Percentiles rank a stretch among this genome's conserved stretches.
Conservation (phyloP, 2,797 vertebrate genomes). For the Microctenopoma stevenorrisi region DNA sequence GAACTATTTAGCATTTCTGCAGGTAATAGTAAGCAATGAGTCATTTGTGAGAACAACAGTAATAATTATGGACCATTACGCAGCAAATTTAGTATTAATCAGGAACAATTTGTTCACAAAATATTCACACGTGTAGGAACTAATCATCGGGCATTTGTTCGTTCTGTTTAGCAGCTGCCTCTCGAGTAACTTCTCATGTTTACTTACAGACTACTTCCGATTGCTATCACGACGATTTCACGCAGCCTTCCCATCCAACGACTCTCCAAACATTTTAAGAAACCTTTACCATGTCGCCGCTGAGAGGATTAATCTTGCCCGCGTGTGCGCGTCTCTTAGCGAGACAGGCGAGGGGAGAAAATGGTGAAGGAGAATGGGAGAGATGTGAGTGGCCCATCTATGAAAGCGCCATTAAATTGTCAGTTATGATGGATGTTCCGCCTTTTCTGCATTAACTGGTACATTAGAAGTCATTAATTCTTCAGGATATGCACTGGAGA, state of each 20-base stretch:
- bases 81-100: slow-evolving; percentile 40
- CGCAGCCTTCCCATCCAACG: slow-evolving; percentile 17
- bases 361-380: slow-evolving; percentile 70
- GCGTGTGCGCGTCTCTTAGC: slow-evolving; percentile 26
- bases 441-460: slow-evolving; percentile 87
- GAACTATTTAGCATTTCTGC: neutral
- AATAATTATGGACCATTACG: slow-evolving; percentile 33
- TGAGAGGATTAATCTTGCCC: slow-evolving; percentile 34
- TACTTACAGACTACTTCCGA: neutral
- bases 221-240: slow-evolving; percentile 4
- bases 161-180: slow-evolving; percentile 14
- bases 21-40: slow-evolving; percentile 28
- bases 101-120: slow-evolving; percentile 21
- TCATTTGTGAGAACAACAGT: slow-evolving; percentile 10
- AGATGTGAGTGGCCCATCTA: slow-evolving; percentile 79
- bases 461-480: slow-evolving; percentile 89
- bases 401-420: slow-evolving; percentile 86
- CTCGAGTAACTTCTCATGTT: slow-evolving; percentile 12
- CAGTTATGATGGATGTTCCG: slow-evolving; percentile 87
- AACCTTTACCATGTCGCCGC: slow-evolving; percentile 36
- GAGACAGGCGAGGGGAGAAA: slow-evolving; percentile 5
- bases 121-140: slow-evolving; percentile 24
- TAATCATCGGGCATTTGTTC: slow-evolving; percentile 23
- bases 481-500: slow-evolving; percentile 85
- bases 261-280: slow-evolving; percentile 36